Base-by-base conservation (phyloP, 2,888 invertebrate genomes). In the Sesamia inferens region DNA sequence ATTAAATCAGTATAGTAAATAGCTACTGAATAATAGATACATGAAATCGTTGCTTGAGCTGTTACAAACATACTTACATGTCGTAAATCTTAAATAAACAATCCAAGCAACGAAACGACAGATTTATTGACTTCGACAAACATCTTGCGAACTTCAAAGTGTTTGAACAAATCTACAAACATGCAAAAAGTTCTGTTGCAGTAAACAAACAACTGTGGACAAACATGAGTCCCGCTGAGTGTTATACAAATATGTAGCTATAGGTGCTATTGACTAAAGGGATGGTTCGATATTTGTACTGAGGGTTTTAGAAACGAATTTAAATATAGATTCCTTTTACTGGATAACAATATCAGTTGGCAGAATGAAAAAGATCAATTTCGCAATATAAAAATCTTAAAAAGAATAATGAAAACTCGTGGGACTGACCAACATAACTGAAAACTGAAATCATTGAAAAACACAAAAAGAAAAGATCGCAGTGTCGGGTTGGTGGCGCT, bases 141-240 rank as follows among this genome's bases (percentile, higher is more conserved):
- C 74, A 79, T 51, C 22, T 22, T 69, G 54, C 44, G 55, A 76
- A 62, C 31, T 72, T 69, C 48, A 51, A 84, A 69, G 59, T 76
- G 63, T 76, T 79, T 69, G 80, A 68, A 80, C 66, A 73, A 66
- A 68, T 63, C 51, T n/a, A 39, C 68, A 58, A 66, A 47, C 81
- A 59, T 39, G 66, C 81, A 84, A 81, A 81, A 81, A 83, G 66
- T 76, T 61, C 22, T 61, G 65, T 62, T 54, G 63, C 68, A 57
- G 71, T 76, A 68, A 74, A 78, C 67, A 86, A 70, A 70, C 64
- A 47, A 39, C 19, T 11, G 62, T n/a, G 57, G 22, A 57, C 63
- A 78, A 82, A 84, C 82, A 79, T 68, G 76, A 59, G 24, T 63
- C 80, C 80, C 74, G 71, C 82, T 78, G 85, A 67, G 69, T 39